Base-by-base conservation (phyloP, 2,113 vertebrate species). In the Oreochromis aureus region DNA sequence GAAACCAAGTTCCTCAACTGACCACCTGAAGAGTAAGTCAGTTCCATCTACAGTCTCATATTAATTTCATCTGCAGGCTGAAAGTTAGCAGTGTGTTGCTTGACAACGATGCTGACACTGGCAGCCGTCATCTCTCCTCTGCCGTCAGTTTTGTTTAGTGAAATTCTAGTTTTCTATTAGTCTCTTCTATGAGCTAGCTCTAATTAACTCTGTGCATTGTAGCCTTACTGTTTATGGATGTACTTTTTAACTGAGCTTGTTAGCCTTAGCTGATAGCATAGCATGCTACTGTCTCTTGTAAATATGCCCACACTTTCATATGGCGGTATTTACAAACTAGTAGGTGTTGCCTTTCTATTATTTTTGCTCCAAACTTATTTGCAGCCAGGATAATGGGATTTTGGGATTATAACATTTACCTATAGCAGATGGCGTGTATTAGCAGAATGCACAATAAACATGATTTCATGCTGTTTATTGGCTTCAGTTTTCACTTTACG, bases 261-360 rank as follows among this genome's bases (percentile, higher is more conserved):
- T 73, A 73, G 22, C 22, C 22, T 71, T 41, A 27, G 22, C 39
- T 24, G 5, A 71, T 71, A 44, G 22, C 39, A 46, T 46, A 46
- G 13, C 13, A 46, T 16, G 39, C 36, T 22, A 16, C n/a, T 27
- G 22, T 73, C 66, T 27, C 66, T 44, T 73, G 36, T 73, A 27
- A 73, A 73, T 27, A 73, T 10, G 7, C 5, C 66, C 13, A n/a
- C 19, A 5, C 32, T 36, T 36, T 44, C 13, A 44, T 0, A 15
- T 71, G 3, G n/a, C 2, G 15, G 5, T 22, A 39, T 22, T 69
- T 41, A 44, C 39, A 24, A 71, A 71, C 11, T 15, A 22, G 0
- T 44, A 1, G 39, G 12, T 36, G 59, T 63, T 63, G 2, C 18
- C 59, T 3, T 46, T 73, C 22, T 46, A 16, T 10, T 6, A 16